Evolutionary conservation across 1,140 invertebrate genomes (phyloP).

Genomic region (Ectropis grisescens): DNA sequence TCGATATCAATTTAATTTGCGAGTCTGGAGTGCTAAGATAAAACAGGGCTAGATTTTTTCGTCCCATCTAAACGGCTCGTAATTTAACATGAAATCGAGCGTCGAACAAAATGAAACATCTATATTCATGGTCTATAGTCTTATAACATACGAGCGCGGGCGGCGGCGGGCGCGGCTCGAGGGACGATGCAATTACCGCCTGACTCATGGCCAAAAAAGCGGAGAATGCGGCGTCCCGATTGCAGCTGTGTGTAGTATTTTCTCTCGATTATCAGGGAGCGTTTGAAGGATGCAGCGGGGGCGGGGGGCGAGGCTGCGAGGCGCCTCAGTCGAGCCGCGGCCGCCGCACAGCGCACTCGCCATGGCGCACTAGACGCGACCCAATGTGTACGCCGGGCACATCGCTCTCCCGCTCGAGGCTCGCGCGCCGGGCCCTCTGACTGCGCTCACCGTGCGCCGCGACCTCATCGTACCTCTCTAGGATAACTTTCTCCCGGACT

Average conservation of each 20-base stretch:
- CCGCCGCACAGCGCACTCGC: constrained; percentile 29
- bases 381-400: constrained; percentile 52
- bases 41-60: constrained; percentile 8
- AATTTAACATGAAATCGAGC: constrained; percentile 28
- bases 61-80: constrained; percentile 25
- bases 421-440: no score
- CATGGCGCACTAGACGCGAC: constrained; percentile 25
- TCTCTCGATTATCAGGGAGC: constrained; percentile 62
- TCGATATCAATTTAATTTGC: constrained; percentile 10
- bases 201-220: constrained; percentile 60
- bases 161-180: constrained; percentile 5
- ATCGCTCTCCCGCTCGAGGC: no score
- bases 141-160: constrained; percentile 18
- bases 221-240: constrained; percentile 54
- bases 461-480: neutral
- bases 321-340: constrained; percentile 46
- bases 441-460: neutral
- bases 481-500: constrained; percentile 46
- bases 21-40: neutral
- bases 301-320: constrained; percentile 14
- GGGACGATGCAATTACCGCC: constrained; percentile 48
- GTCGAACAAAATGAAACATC: constrained; percentile 24
- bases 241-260: constrained; percentile 59
- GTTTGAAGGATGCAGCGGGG: constrained; percentile 58
- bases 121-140: constrained; percentile 27